Conservation (phyloP, 2,113 vertebrate species). For the Trematomus loennbergii region DNA sequence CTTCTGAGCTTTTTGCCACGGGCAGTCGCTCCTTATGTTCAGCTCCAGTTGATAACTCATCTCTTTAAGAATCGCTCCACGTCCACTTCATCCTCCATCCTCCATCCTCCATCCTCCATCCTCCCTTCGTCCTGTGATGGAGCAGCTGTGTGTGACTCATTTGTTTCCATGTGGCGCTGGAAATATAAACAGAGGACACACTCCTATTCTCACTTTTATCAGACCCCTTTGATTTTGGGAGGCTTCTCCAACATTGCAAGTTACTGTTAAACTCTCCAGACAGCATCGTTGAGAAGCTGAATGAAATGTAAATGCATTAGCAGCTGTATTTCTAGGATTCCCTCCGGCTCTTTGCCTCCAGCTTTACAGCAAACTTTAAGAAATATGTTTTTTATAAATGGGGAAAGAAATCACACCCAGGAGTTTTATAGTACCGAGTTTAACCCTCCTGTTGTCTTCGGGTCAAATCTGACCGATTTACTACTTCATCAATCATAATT, state of each 20-base stretch:
- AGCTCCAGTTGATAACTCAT: constrained; percentile 37
- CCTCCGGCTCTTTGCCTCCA: constrained; percentile 31
- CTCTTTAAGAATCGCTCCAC: constrained; percentile 48
- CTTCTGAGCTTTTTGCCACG: constrained; percentile 10
- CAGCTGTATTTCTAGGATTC: constrained; percentile 19
- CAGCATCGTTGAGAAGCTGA: neutral
- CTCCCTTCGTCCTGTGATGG: neutral
- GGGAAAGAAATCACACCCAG: neutral
- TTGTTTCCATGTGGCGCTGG: neutral
- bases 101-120: neutral
- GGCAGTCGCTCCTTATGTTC: constrained; percentile 45
- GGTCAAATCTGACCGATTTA: too few relatives aligned
- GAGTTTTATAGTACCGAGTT: too few relatives aligned
- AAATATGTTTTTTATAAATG: constrained; percentile 34
- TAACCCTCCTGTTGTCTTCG: too few relatives aligned
- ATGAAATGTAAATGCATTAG: constrained; percentile 32
- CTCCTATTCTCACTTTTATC: constrained; percentile 24
- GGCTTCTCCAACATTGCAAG: constrained; percentile 10
- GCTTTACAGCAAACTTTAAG: constrained; percentile 20
- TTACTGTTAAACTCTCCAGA: constrained; percentile 22
- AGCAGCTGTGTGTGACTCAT: constrained; percentile 35
- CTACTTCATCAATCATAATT: too few relatives aligned
- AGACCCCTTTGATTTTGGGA: constrained; percentile 9
- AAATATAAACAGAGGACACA: constrained; percentile 20
- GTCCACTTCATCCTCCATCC: constrained; percentile 15